A percentile compares a stretch with the other conserved stretches of the same genome.
phyloP scores from a whole-genome alignment of 2,113 vertebrate species.

The Amphilophus citrinellus region DNA sequence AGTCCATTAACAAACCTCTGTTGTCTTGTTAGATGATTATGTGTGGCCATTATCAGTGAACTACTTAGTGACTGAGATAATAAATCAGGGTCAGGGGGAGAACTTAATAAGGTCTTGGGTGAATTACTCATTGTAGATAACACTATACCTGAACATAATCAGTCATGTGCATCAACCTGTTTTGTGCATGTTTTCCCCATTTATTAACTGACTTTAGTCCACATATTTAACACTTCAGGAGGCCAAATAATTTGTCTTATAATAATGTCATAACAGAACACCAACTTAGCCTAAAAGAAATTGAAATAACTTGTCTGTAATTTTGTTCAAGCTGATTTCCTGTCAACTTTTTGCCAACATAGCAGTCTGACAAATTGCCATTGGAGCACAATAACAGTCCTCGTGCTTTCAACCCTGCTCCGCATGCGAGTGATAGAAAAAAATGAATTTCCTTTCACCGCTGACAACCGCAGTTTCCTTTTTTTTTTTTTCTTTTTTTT shows the following conservation, averaged over 20 bases:
- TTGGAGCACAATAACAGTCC: slow-evolving; percentile 56
- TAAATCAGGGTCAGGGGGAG: slow-evolving; percentile 14
- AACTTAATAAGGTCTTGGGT: neutral
- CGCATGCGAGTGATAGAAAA: slow-evolving; percentile 33
- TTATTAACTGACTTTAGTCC: neutral
- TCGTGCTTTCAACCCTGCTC: slow-evolving; percentile 40
- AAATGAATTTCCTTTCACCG: slow-evolving; percentile 55
- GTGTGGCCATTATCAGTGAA: slow-evolving; percentile 32
- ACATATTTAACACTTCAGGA: slow-evolving; percentile 1
- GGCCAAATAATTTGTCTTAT: slow-evolving; percentile 28
- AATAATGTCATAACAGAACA: slow-evolving; percentile 20
- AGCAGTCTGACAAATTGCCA: slow-evolving; percentile 62
- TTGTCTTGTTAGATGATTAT: slow-evolving; percentile 58
- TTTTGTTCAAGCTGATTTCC: slow-evolving; percentile 60
- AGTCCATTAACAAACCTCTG: slow-evolving; percentile 53
- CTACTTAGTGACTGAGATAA: slow-evolving; percentile 43
- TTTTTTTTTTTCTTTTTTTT: slow-evolving; percentile 46
- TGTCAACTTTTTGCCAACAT: slow-evolving; percentile 50
- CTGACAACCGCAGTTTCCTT: slow-evolving; percentile 8
- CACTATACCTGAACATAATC: neutral
- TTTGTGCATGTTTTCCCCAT: neutral
- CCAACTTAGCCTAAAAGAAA: slow-evolving; percentile 39
- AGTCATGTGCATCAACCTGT: neutral
- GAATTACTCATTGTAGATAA: slow-evolving; percentile 33
- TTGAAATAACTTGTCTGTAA: slow-evolving; percentile 63